Evolutionary conservation across 2,888 invertebrate species (phyloP), one percentile per base, ranked within the genome.

Genomic region (Idaea straminata): DNA sequence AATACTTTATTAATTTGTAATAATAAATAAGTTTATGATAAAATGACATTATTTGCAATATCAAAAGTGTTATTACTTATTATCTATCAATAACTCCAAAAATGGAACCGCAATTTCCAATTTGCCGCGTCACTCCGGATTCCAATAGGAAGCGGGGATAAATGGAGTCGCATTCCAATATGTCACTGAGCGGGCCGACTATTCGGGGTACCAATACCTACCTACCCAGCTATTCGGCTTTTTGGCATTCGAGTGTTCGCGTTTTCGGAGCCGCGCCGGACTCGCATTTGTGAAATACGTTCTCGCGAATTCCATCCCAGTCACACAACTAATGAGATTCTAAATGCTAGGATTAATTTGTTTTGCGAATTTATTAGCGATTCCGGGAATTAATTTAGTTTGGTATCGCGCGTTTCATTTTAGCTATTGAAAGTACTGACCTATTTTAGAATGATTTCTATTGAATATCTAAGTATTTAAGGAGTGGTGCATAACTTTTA

Each of bases 151-250:
- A 91, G 84, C 86, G 87, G 83, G 87, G 86, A 92, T 92, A 92
- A 92, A 92, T 92, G 92, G 92, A 91, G 91, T 89, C 92, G 86
- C 91, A 92, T 92, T 90, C 92, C 92, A 89, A 92, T 92, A 92
- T 92, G 92, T 91, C 92, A 92, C 91, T 81, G 85, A 83, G 84
- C 85, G 84, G 81, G 75, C 80, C 84, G 83, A 84, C 84, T 83
- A 86, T 88, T 89, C 86, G 88, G 13, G 47, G 7, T 13, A 10
- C 4, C 6, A 5, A 4, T 6, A 38, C 10, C 47, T 13, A 47
- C 90, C 87, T 88, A 87, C 89, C 87, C 80, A 87, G 87, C 82
- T 81, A 47, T 79, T 80, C 80, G 79, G 78, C 74, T 82, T 82
- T 82, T 81, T 78, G 81, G 80, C 76, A 83, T 87, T 87, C 85